These are phyloP conservation scores for Aldrovandia affinis DNA, from an alignment of 2,797 vertebrate genomes.

Conservation along the genomic window DNA sequence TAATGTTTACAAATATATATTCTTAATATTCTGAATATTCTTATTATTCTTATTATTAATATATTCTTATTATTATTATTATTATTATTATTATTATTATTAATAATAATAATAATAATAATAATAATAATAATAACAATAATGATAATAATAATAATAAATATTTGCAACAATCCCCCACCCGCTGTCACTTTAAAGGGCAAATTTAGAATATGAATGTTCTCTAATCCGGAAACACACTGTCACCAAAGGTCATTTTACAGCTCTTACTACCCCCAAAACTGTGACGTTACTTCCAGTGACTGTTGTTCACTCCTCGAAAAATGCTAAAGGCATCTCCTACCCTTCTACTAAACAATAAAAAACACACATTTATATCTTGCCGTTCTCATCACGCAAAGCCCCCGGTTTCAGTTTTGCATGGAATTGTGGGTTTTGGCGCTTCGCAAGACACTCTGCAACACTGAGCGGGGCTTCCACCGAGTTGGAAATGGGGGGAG, in stretches of 20 bases:
- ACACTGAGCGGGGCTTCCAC: slow-evolving; percentile 46
- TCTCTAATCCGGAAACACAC: slow-evolving; percentile 35
- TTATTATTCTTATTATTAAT: too few species aligned
- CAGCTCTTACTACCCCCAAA: slow-evolving; percentile 51
- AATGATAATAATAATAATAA: neutral
- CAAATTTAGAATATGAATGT: slow-evolving; percentile 11
- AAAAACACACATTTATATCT: slow-evolving; percentile 45
- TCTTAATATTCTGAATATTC: too few species aligned
- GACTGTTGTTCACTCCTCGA: slow-evolving; percentile 38
- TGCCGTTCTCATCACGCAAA: slow-evolving; percentile 60
- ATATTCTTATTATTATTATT: too few species aligned
- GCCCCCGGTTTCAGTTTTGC: slow-evolving; percentile 30
- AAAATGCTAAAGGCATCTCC: slow-evolving; percentile 47
- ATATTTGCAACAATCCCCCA: slow-evolving; percentile 32
- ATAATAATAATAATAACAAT: too few species aligned
- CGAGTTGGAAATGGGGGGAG: slow-evolving; percentile 1
- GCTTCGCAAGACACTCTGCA: slow-evolving; percentile 18
- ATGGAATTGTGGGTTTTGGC: slow-evolving; percentile 36
- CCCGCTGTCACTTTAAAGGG: slow-evolving; percentile 32
- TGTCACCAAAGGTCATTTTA: slow-evolving; percentile 44
- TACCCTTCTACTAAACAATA: slow-evolving; percentile 25
- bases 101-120: too few species aligned
- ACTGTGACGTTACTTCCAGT: slow-evolving; percentile 42
- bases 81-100: too few species aligned
- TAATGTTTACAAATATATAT: neutral